Percentiles rank a stretch among this genome's conserved stretches.
These are phyloP conservation scores for Myrmophylax atrothorax DNA, from an alignment of 2,113 vertebrate genomes.

Conservation along the genomic window DNA sequence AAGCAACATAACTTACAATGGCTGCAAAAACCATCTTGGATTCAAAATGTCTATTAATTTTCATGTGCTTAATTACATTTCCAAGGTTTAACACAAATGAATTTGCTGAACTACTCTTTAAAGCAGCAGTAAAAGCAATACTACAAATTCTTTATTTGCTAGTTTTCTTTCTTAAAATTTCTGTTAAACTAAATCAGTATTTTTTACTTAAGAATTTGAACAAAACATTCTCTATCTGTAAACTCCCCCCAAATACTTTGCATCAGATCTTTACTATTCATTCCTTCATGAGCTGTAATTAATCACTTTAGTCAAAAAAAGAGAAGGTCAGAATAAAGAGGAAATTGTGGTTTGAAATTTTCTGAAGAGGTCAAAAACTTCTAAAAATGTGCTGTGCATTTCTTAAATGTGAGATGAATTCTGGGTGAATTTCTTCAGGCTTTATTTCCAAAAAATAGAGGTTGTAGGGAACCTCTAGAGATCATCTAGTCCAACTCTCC, in stretches of 20 bases:
- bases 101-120: not conserved
- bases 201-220: not conserved
- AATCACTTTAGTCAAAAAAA: not conserved
- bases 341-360: not conserved
- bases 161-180: not conserved
- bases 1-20: not conserved
- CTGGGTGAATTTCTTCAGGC: not conserved
- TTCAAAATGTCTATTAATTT: not conserved
- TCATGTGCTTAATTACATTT: not conserved
- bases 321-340: not conserved
- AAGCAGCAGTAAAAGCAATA: not conserved
- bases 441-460: not conserved
- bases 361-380: not conserved
- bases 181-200: not conserved
- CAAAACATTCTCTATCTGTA: not conserved
- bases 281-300: not conserved
- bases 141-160: not conserved
- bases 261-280: not conserved
- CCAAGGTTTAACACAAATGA: not conserved
- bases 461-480: not conserved
- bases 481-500: not conserved
- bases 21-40: not conserved
- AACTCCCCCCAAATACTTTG: not conserved
- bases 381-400: not conserved
- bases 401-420: not conserved